Percentiles rank a stretch among this genome's conserved stretches.
These are phyloP conservation scores for Myanophis thanlyinensis DNA, from an alignment of 2,113 vertebrate species.

Conservation along the genomic window DNA sequence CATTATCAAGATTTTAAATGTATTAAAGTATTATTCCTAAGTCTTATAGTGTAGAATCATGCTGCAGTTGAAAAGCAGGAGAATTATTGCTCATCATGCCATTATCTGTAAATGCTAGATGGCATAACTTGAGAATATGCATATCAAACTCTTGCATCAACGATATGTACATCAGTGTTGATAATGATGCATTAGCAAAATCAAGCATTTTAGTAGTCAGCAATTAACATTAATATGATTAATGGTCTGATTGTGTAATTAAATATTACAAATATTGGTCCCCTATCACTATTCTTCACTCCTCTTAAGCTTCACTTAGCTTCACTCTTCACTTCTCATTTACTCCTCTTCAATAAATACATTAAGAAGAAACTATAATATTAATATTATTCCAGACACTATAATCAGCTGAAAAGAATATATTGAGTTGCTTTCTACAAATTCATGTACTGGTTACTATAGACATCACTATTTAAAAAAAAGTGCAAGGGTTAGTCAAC, in stretches of 20 bases:
- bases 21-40: background rate
- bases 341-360: background rate
- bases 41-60: background rate
- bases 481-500: background rate
- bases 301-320: background rate
- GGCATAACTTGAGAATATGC: background rate
- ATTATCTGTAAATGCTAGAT: background rate
- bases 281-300: background rate
- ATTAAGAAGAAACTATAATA: background rate
- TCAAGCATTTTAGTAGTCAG: background rate
- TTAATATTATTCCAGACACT: background rate
- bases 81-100: background rate
- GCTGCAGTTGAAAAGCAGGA: background rate
- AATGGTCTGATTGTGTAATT: background rate
- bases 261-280: background rate
- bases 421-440: background rate
- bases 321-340: background rate
- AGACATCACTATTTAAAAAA: background rate
- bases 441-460: background rate
- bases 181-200: background rate
- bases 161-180: background rate
- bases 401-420: background rate
- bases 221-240: background rate
- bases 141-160: background rate
- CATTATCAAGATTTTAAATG: slow-evolving; percentile 59